A percentile compares a stretch with the other conserved stretches of the same genome.
phyloP scores from a whole-genome alignment of 2,888 invertebrate species.

The Hypolimnas misippus region DNA sequence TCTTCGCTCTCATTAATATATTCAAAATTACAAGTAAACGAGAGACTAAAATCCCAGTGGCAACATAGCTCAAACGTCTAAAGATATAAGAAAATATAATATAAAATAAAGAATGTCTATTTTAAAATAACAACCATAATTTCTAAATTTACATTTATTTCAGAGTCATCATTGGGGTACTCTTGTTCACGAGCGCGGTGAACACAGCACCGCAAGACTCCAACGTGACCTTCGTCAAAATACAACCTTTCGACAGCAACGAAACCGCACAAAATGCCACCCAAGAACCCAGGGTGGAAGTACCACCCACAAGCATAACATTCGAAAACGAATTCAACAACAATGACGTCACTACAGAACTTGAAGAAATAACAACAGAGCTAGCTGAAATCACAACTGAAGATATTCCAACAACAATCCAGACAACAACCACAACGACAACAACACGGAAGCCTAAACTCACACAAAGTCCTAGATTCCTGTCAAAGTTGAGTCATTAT shows the following conservation, averaged over 20 bases:
- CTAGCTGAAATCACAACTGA: slow-evolving; percentile 26
- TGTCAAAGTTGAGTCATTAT: slow-evolving; percentile 67
- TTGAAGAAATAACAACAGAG: slow-evolving; percentile 45
- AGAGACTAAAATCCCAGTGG: too few relatives aligned
- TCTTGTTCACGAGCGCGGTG: slow-evolving; percentile 52
- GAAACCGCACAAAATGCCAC: slow-evolving; percentile 29
- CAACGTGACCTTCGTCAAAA: slow-evolving; percentile 64
- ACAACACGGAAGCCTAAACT: slow-evolving; percentile 42
- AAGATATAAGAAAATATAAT: too few relatives aligned
- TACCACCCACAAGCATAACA: slow-evolving; percentile 49
- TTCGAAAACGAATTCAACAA: slow-evolving; percentile 27
- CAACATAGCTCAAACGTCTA: too few relatives aligned
- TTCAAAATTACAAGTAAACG: too few relatives aligned
- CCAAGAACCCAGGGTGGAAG: slow-evolving; percentile 56
- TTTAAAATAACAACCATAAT: not conserved
- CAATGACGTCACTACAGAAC: slow-evolving; percentile 40
- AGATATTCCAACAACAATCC: slow-evolving; percentile 23
- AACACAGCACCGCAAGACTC: slow-evolving; percentile 60
- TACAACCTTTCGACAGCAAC: slow-evolving; percentile 48
- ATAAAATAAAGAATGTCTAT: not conserved
- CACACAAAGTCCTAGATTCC: slow-evolving; percentile 49
- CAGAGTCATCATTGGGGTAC: slow-evolving; percentile 56
- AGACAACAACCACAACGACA: slow-evolving; percentile 44
- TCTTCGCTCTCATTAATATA: too few relatives aligned
- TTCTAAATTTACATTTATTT: slow-evolving; percentile 42